These are phyloP conservation scores for Dasypogon diadema DNA, from an alignment of 2,888 invertebrate genomes.

Conservation along the genomic window DNA sequence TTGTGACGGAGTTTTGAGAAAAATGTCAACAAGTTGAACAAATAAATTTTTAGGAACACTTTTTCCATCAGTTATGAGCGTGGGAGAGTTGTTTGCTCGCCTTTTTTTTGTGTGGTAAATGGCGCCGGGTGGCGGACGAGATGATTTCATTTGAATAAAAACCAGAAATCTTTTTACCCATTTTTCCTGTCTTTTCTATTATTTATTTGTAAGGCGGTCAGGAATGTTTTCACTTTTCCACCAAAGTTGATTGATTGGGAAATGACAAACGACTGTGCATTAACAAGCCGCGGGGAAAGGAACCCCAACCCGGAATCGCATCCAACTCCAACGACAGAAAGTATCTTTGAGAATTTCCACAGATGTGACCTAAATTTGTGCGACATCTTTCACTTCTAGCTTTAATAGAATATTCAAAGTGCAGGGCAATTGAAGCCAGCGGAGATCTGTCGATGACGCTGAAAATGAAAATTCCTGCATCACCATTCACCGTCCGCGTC, in stretches of 20 bases:
- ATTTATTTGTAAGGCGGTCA: background rate
- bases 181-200: background rate
- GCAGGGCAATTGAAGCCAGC: background rate
- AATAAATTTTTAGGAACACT: background rate
- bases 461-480: background rate
- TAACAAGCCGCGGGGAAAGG: background rate
- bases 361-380: constrained; percentile 32
- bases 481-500: background rate
- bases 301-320: constrained; percentile 2
- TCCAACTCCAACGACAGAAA: background rate
- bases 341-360: constrained; percentile 8
- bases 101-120: background rate
- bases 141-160: too few relatives aligned
- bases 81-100: constrained; percentile 11
- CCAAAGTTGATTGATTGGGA: background rate
- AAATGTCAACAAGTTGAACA: constrained; percentile 19
- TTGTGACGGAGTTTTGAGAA: background rate
- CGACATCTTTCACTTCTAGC: background rate
- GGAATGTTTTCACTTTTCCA: background rate
- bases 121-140: background rate
- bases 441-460: background rate
- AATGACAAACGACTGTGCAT: background rate
- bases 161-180: background rate
- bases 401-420: constrained; percentile 5
- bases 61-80: constrained; percentile 13